Conservation (phyloP, 2,113 vertebrate genomes). For the Tragelaphus imberbis region DNA sequence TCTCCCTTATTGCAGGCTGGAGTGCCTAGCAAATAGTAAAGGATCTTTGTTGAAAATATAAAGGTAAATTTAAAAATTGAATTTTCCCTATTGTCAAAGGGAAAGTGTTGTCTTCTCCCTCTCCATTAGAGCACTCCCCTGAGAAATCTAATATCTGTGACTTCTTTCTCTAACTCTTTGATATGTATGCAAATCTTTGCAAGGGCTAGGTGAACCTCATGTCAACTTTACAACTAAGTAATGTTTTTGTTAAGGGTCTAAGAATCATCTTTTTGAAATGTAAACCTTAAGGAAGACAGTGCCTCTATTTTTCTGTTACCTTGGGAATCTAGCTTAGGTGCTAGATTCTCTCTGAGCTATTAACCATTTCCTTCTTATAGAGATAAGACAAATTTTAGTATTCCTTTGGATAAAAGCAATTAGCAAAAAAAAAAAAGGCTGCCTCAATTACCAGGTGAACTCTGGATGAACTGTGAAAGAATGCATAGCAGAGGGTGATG, state of each 20-base stretch:
- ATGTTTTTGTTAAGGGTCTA: not conserved
- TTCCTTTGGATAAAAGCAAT: constrained; percentile 1
- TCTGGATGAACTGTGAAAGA: constrained; percentile 3
- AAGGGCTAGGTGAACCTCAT: not conserved
- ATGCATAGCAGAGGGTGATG: not conserved
- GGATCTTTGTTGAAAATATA: not conserved
- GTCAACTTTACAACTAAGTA: not conserved
- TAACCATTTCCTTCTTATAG: constrained; percentile 6
- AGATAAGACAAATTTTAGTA: not conserved
- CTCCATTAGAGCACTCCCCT: not conserved
- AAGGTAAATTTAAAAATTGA: not conserved
- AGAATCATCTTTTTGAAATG: not conserved
- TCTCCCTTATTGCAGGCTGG: not conserved
- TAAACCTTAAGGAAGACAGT: not conserved
- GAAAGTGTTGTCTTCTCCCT: not conserved
- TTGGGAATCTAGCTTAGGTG: not conserved
- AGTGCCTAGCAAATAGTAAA: not conserved
- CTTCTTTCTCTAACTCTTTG: not conserved
- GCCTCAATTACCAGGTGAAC: constrained; percentile 31
- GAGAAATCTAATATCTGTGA: not conserved
- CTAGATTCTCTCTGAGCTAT: not conserved
- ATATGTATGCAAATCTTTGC: not conserved
- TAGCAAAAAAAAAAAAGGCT: not conserved
- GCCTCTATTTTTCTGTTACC: not conserved
- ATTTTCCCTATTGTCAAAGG: not conserved